These are phyloP conservation scores for Bungarus multicinctus DNA, from an alignment of 2,113 vertebrate genomes.

Conservation along the genomic window DNA sequence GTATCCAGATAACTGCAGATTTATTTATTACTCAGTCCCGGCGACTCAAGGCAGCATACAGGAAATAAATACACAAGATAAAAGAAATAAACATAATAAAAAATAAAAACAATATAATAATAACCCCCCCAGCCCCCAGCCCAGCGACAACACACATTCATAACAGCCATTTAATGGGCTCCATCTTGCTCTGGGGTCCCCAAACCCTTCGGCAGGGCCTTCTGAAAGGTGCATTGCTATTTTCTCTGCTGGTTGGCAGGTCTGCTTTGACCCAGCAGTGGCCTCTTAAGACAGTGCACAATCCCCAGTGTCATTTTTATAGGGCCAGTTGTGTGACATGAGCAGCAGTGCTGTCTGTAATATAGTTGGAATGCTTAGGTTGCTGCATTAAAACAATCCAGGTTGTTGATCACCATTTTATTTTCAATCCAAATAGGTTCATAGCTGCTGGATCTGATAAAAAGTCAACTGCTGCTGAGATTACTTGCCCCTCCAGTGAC, in stretches of 20 bases:
- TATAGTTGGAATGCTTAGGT: background rate
- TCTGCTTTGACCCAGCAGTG: background rate
- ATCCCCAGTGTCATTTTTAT: background rate
- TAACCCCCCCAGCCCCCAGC: too few relatives aligned
- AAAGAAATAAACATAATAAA: too few relatives aligned
- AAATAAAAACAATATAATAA: too few relatives aligned
- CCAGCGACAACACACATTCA: too few relatives aligned
- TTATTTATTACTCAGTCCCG: background rate
- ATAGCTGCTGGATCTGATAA: background rate
- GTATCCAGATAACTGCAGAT: background rate
- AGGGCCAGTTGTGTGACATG: background rate
- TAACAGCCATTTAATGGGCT: too few relatives aligned
- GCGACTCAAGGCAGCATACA: too few relatives aligned
- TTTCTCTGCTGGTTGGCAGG: background rate
- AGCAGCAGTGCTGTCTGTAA: background rate
- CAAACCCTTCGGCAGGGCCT: too few relatives aligned
- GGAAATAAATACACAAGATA: too few relatives aligned
- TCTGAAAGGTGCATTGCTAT: background rate
- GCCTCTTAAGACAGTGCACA: background rate
- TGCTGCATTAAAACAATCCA: background rate
- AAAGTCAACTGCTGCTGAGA: background rate
- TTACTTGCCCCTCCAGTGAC: background rate
- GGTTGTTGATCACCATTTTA: background rate
- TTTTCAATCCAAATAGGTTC: background rate
- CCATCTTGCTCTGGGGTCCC: too few relatives aligned